A percentile compares a stretch with the other conserved stretches of the same genome.
Conservation (phyloP, 2,797 vertebrate genomes). For the Propithecus perrieri region DNA sequence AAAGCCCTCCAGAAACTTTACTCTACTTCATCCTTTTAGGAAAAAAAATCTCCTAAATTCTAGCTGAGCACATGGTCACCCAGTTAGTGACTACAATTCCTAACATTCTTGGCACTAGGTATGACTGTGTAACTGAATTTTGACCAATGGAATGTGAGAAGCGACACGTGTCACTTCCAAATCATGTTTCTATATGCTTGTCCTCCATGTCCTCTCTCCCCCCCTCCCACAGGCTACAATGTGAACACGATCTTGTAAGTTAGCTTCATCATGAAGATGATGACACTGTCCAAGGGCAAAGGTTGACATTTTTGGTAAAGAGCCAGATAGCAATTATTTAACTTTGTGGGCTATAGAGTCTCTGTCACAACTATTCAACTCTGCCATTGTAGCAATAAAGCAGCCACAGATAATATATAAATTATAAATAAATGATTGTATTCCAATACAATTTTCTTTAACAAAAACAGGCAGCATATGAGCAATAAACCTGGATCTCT, state of each 20-base stretch:
- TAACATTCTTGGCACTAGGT: background rate
- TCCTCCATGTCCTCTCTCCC: background rate
- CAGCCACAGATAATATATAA: background rate
- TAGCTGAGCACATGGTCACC: background rate
- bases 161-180: background rate
- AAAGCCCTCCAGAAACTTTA: background rate
- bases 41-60: conserved; percentile 27
- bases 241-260: background rate
- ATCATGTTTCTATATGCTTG: background rate
- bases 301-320: background rate
- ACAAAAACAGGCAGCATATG: background rate
- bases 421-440: background rate
- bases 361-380: conserved; percentile 23
- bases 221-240: background rate
- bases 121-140: conserved; percentile 10
- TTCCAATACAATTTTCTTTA: conserved; percentile 46
- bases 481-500: background rate
- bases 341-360: background rate
- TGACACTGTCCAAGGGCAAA: background rate
- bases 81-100: background rate
- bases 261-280: conserved; percentile 21
- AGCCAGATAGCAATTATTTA: conserved; percentile 26
- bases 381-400: background rate
- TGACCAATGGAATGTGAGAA: background rate
- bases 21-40: background rate